Evolutionary conservation across 2,113 vertebrate species (phyloP).

Genomic region (Boulengeromyrus knoepffleri): DNA sequence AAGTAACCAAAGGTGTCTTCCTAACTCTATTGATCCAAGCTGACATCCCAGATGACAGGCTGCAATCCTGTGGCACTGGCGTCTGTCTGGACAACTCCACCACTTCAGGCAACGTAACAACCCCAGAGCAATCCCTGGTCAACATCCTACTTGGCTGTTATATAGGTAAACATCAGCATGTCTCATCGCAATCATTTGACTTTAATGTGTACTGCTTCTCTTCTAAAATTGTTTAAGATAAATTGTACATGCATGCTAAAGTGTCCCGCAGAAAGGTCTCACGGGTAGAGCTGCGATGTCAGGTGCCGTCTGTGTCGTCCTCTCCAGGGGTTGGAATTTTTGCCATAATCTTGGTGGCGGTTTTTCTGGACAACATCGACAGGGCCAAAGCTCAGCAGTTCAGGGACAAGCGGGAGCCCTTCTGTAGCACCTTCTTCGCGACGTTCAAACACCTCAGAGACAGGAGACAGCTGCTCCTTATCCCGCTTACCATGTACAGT

Average conservation of each 20-base stretch:
- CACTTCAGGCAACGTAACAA: conserved; percentile 36
- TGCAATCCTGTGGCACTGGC: conserved; percentile 68
- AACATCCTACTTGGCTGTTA: conserved; percentile 80
- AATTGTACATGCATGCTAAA: not conserved
- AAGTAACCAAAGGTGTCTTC: not conserved
- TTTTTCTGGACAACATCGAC: conserved; percentile 76
- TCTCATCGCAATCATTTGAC: not conserved
- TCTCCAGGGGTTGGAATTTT: conserved; percentile 74
- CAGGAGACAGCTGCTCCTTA: conserved; percentile 70
- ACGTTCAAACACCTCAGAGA: conserved; percentile 76
- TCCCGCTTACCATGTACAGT: conserved; percentile 85
- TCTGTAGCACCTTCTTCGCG: conserved; percentile 71
- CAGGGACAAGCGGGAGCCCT: conserved; percentile 47
- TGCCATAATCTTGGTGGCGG: conserved; percentile 69
- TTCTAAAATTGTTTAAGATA: not conserved
- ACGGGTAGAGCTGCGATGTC: not conserved
- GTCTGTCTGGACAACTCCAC: conserved; percentile 54
- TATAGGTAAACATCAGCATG: conserved; percentile 64
- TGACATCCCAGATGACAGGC: conserved; percentile 54
- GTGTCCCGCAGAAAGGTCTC: not conserved
- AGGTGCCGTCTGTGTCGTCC: conserved; percentile 26
- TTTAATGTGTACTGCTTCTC: not conserved
- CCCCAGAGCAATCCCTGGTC: conserved; percentile 58
- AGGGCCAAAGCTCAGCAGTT: conserved; percentile 44
- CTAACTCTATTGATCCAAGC: conserved; percentile 41